Conservation (phyloP, 2,888 invertebrate species). For the Oscheius sp. region DNA sequence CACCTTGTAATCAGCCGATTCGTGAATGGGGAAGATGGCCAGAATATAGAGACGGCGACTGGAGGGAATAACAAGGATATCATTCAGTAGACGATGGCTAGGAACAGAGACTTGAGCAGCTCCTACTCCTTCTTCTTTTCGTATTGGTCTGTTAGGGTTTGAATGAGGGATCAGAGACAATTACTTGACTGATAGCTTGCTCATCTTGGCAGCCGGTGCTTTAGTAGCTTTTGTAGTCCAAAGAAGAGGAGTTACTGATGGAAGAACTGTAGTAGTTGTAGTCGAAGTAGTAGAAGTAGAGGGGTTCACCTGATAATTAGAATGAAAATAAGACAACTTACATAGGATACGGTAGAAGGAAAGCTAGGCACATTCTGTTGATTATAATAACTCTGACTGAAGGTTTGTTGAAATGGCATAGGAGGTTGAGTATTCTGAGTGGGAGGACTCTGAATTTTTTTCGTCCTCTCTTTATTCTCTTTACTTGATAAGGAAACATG, state of each 20-base stretch:
- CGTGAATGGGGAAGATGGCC: slow-evolving; percentile 60
- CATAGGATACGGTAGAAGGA: slow-evolving; percentile 9
- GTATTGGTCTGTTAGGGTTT: slow-evolving; percentile 18
- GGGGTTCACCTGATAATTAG: background rate
- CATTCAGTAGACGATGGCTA: slow-evolving; percentile 62
- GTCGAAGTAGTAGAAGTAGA: background rate
- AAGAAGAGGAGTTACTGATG: slow-evolving; percentile 23
- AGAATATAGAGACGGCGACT: slow-evolving; percentile 58
- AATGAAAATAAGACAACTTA: background rate
- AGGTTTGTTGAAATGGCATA: slow-evolving; percentile 8
- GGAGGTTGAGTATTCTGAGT: slow-evolving; percentile 2
- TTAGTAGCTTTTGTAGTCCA: slow-evolving; percentile 30
- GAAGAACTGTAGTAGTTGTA: slow-evolving; percentile 4
- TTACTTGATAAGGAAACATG: slow-evolving; percentile 1
- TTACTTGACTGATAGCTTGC: slow-evolving; percentile 30
- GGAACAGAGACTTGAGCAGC: slow-evolving; percentile 56
- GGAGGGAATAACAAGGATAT: slow-evolving; percentile 62
- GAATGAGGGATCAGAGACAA: too few relatives aligned
- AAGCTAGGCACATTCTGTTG: background rate
- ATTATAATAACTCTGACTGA: slow-evolving; percentile 7
- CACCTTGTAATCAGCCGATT: slow-evolving; percentile 51
- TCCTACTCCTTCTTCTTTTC: slow-evolving; percentile 7
- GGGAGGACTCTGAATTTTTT: background rate
- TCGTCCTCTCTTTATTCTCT: background rate
- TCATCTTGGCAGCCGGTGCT: slow-evolving; percentile 18